Evolutionary conservation across 2,888 invertebrate species (phyloP).

Genomic region (Trissoscelio sp.): DNA sequence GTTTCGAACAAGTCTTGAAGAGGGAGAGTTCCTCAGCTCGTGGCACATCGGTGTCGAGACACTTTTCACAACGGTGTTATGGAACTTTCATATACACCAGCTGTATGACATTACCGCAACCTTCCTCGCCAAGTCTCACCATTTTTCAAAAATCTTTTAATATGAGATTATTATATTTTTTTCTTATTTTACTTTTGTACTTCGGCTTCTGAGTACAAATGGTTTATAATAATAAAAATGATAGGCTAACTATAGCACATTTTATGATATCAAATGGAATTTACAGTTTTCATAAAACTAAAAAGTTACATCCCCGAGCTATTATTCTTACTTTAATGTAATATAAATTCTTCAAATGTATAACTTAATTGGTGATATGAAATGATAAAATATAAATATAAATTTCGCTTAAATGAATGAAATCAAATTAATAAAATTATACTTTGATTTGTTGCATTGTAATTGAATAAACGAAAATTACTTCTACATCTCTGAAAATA

Average conservation of each 20-base stretch:
- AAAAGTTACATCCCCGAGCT: too few species aligned
- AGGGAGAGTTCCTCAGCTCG: conserved; percentile 45
- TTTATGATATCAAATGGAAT: neutral
- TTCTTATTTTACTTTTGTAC: neutral
- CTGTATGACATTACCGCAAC: conserved; percentile 68
- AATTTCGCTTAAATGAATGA: too few species aligned
- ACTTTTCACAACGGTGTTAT: conserved; percentile 76
- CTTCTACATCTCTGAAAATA: too few species aligned
- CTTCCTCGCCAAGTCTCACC: conserved; percentile 23
- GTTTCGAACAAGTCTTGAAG: conserved; percentile 72
- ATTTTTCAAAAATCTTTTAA: conserved; percentile 42
- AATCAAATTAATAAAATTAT: too few species aligned
- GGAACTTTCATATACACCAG: conserved; percentile 78
- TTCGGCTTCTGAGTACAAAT: conserved; percentile 1
- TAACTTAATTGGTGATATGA: too few species aligned
- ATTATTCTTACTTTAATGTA: too few species aligned
- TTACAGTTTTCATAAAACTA: too few species aligned
- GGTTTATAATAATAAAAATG: neutral
- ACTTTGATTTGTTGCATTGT: too few species aligned
- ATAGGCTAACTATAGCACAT: neutral
- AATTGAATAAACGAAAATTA: too few species aligned
- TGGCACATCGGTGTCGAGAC: conserved; percentile 54
- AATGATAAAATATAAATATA: too few species aligned
- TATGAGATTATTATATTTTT: conserved; percentile 21
- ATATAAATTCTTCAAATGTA: too few species aligned